Evolutionary conservation across 2,888 invertebrate genomes (phyloP).

Genomic region (Watsonalla binaria): DNA sequence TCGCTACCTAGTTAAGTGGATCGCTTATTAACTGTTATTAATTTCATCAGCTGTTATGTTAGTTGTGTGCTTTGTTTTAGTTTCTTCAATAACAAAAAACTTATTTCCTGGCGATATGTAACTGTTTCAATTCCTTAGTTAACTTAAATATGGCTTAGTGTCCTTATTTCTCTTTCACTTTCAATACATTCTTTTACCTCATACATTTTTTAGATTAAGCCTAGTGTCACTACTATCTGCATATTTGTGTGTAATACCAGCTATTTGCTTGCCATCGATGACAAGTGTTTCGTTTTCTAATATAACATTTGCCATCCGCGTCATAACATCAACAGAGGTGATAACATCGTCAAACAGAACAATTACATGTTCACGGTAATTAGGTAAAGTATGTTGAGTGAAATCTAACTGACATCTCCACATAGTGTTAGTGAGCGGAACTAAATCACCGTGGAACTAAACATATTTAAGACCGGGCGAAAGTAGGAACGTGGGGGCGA

Average conservation of each 20-base stretch:
- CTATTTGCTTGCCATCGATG: background rate
- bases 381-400: slow-evolving; percentile 21
- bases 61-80: background rate
- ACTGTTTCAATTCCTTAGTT: too few relatives aligned
- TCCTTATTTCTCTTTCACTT: too few relatives aligned
- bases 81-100: too few relatives aligned
- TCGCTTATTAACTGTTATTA: background rate
- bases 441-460: slow-evolving; percentile 15
- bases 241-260: too few relatives aligned
- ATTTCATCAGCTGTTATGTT: background rate
- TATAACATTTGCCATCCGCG: background rate
- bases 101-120: too few relatives aligned
- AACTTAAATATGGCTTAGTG: too few relatives aligned
- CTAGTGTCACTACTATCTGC: too few relatives aligned
- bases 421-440: background rate
- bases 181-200: too few relatives aligned
- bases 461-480: slow-evolving; percentile 16
- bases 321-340: background rate
- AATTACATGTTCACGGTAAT: slow-evolving; percentile 27
- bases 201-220: too few relatives aligned
- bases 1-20: background rate
- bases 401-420: slow-evolving; percentile 18
- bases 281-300: background rate
- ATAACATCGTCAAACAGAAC: slow-evolving; percentile 9
- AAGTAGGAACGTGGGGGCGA: slow-evolving; percentile 41